Conservation (phyloP, 2,797 vertebrate genomes). For the Sandelia bainsii region DNA sequence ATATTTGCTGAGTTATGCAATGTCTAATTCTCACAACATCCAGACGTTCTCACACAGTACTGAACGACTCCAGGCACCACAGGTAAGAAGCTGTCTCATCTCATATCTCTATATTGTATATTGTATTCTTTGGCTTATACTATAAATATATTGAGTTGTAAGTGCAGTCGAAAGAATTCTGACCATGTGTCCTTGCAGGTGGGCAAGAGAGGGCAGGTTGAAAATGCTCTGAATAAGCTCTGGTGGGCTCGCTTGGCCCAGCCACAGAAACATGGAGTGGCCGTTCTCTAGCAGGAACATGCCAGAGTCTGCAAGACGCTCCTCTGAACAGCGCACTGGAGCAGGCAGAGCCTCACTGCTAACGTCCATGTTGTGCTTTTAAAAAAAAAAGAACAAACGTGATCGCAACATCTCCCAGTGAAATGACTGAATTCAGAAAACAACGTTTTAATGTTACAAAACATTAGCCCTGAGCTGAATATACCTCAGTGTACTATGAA, state of each 20-base stretch:
- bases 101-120: slow-evolving; percentile 5
- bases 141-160: neutral
- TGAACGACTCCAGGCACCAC: neutral
- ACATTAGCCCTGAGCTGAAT: neutral
- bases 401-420: neutral
- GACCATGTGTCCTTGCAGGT: slow-evolving; percentile 88
- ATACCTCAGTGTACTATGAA: neutral
- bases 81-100: neutral
- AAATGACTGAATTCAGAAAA: neutral
- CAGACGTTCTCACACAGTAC: slow-evolving; percentile 18
- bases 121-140: neutral
- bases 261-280: slow-evolving; percentile 91
- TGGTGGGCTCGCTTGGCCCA: slow-evolving; percentile 89
- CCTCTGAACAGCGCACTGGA: slow-evolving; percentile 92
- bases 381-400: neutral
- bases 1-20: neutral
- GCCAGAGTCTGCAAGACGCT: slow-evolving; percentile 90
- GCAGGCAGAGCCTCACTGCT: slow-evolving; percentile 78
- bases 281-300: slow-evolving; percentile 93
- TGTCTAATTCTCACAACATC: neutral
- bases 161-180: slow-evolving; percentile 57
- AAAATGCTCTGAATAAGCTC: slow-evolving; percentile 94
- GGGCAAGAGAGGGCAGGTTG: slow-evolving; percentile 91
- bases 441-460: no score
- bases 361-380: slow-evolving; percentile 89